Evolutionary conservation across 2,888 invertebrate genomes (phyloP).

Genomic region (Ectropis crepuscularia): DNA sequence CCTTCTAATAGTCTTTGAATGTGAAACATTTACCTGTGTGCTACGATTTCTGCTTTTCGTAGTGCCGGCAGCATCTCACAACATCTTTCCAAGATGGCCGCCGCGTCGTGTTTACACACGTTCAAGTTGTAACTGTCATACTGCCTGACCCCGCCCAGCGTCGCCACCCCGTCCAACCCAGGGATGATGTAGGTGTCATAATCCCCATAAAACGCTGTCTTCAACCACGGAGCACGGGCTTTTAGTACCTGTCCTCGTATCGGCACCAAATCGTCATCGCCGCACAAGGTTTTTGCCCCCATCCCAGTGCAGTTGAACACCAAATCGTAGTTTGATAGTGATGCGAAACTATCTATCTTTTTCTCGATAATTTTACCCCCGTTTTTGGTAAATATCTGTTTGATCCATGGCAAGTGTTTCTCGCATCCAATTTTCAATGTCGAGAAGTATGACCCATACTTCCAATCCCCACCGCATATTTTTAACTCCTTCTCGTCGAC

Average conservation of each 20-base stretch:
- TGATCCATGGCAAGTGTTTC: conserved; percentile 91
- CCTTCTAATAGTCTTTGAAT: no score
- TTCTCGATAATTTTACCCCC: conserved; percentile 87
- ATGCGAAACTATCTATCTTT: conserved; percentile 85
- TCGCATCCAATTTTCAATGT: conserved; percentile 91
- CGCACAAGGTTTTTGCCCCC: conserved; percentile 91
- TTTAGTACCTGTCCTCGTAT: conserved; percentile 93
- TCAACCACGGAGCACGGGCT: conserved; percentile 95
- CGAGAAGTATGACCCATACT: conserved; percentile 92
- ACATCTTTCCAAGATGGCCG: conserved; percentile 92
- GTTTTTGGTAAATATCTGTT: conserved; percentile 82
- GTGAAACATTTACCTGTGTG: conserved; percentile 58
- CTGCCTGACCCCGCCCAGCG: conserved; percentile 94
- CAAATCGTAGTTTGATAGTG: conserved; percentile 87
- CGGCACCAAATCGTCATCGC: conserved; percentile 90
- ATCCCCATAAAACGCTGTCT: conserved; percentile 94
- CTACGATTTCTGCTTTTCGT: conserved; percentile 83
- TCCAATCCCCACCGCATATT: conserved; percentile 90
- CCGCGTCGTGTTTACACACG: conserved; percentile 89
- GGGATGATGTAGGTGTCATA: conserved; percentile 95
- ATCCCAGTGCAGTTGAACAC: conserved; percentile 94
- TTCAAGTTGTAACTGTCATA: conserved; percentile 90
- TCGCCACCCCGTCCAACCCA: conserved; percentile 88
- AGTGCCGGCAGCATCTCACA: conserved; percentile 89
- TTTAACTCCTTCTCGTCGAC: conserved; percentile 90